Evolutionary conservation across 1,140 invertebrate species (phyloP), one percentile per base, ranked within the genome.

Genomic region (Oscheius sp.): DNA sequence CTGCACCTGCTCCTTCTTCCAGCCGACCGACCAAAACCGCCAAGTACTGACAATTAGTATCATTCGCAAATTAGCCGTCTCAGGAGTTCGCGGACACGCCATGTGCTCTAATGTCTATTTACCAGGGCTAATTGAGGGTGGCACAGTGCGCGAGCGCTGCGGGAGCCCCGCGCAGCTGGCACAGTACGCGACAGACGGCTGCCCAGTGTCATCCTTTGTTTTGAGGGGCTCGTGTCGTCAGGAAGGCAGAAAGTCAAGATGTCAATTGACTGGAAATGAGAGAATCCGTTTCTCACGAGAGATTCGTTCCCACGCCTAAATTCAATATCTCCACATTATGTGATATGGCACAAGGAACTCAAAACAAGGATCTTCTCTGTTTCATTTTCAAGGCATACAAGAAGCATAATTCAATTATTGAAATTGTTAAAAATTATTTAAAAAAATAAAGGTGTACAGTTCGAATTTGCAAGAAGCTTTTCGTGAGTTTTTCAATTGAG

Each of bases 31-130:
- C 7, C 23, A 55, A 55, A 55, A 26, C 28, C 49, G 7, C n/a
- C 49, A 55, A 55, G 49, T 55, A 55, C 15, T 55, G 49, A 55
- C 49, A 55, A 55, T 55, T 55, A 55, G 49, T 55, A 55, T 55
- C 49, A 55, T 55, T 7, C 23, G 49, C 49, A 55, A 55, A 55
- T 55, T 55, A 55, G 49, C 23, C 15, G 15, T 55, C 49, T 55
- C 49, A 10, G 49, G 49, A 55, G 49, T 55, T 55, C 49, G 7
- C 28, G 23, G 49, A 55, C 49, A 7, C 0, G 35, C 20, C 67
- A 68, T 68, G 67, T 68, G 67, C 67, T 59, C 67, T 68, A 68
- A 68, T 68, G 35, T 68, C 49, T 55, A 55, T 55, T 55, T 55
- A 55, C 49, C 28, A 23, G 23, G 15, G 15, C 49, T 55, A 55